Conservation (phyloP, 2,888 invertebrate species). For the Perizoma affinitatum region DNA sequence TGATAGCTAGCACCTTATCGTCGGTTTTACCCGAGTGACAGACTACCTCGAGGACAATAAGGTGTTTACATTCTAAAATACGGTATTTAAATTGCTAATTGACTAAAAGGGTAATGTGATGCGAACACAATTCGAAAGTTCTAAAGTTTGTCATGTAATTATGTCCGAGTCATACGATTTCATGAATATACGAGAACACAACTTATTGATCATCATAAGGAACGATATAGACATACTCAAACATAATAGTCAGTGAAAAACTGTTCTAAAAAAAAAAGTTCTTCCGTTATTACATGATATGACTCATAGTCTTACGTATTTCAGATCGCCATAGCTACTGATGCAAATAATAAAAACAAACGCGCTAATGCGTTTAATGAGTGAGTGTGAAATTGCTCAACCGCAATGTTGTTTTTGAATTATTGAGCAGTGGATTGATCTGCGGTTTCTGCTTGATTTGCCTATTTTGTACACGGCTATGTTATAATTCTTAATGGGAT, state of each 20-base stretch:
- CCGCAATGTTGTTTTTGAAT: slow-evolving; percentile 16
- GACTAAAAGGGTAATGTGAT: slow-evolving; percentile 36
- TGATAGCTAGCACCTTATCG: slow-evolving; percentile 5
- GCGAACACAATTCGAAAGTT: slow-evolving; percentile 30
- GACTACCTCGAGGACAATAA: slow-evolving; percentile 53
- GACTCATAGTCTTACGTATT: slow-evolving; percentile 7
- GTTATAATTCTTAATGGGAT: too few species aligned
- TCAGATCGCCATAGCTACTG: slow-evolving; percentile 17
- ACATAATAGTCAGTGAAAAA: neutral
- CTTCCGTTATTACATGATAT: slow-evolving; percentile 12
- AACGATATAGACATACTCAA: neutral
- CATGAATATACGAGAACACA: too few species aligned
- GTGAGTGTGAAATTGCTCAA: slow-evolving; percentile 26
- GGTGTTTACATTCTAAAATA: slow-evolving; percentile 51
- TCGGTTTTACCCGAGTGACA: slow-evolving; percentile 43
- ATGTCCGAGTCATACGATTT: neutral
- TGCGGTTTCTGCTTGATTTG: slow-evolving; percentile 9
- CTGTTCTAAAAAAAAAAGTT: slow-evolving; percentile 1
- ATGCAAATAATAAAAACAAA: slow-evolving; percentile 28
- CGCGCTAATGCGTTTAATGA: slow-evolving; percentile 25
- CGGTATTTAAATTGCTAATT: slow-evolving; percentile 55
- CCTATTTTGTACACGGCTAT: neutral
- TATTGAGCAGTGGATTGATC: neutral
- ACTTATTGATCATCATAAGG: slow-evolving; percentile 8
- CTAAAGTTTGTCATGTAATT: neutral